A percentile compares a stretch with the other conserved stretches of the same genome.
Conservation (phyloP, 2,113 vertebrate genomes). For the Cyphomyrus plagiostoma region DNA sequence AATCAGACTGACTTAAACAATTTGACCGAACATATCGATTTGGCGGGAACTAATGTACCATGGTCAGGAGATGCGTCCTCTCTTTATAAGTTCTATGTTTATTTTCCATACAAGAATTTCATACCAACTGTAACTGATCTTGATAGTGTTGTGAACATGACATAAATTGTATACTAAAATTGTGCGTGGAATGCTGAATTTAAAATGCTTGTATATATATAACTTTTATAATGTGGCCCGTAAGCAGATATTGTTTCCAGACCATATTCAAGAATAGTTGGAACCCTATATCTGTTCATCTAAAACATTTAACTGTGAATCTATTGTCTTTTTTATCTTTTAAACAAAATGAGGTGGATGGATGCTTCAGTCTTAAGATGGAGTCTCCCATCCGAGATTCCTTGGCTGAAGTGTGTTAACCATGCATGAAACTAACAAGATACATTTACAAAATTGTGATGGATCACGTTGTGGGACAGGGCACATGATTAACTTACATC, state of each 20-base stretch:
- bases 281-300: neutral
- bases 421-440: neutral
- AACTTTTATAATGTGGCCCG: neutral
- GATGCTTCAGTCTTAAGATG: neutral
- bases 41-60: neutral
- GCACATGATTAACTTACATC: neutral
- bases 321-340: neutral
- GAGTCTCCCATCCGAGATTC: neutral
- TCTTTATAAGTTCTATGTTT: neutral
- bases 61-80: neutral
- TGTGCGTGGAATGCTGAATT: neutral
- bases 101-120: neutral
- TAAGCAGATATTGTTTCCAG: neutral
- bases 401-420: neutral
- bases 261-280: neutral
- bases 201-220: neutral
- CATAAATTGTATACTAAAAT: neutral
- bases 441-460: neutral
- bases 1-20: neutral
- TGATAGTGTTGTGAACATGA: neutral
- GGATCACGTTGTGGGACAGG: neutral
- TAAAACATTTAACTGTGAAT: neutral
- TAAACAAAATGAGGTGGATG: neutral
- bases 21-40: neutral
- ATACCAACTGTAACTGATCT: neutral